phyloP scores from a whole-genome alignment of 1,140 invertebrate genomes.

The Brachionus asplanchnoidis region DNA sequence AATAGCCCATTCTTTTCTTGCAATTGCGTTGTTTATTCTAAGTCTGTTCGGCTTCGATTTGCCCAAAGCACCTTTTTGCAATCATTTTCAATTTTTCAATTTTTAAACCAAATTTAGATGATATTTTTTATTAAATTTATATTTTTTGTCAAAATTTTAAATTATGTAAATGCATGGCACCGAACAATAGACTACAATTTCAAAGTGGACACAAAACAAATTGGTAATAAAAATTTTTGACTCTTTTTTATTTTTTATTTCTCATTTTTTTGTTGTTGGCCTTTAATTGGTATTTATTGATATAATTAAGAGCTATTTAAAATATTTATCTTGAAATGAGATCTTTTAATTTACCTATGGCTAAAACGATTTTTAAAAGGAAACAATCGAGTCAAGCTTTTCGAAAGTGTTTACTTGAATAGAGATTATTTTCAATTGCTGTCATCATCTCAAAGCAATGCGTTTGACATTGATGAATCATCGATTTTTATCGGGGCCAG shows the following conservation, averaged over 20 bases:
- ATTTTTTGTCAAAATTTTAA: conserved; percentile 22
- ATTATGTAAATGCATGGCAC: background rate
- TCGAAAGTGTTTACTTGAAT: conserved; percentile 12
- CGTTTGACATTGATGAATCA: background rate
- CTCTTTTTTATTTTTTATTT: background rate
- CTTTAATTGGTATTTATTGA: background rate
- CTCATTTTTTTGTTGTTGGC: too few species aligned
- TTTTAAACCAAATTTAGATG: background rate
- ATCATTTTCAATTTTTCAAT: background rate
- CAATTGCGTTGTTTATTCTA: background rate
- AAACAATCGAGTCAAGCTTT: background rate
- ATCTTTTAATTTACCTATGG: background rate
- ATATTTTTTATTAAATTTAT: conserved; percentile 21
- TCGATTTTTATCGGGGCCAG: conserved; percentile 20
- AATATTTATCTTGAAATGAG: background rate
- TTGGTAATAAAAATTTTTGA: background rate
- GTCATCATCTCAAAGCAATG: background rate
- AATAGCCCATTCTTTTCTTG: background rate
- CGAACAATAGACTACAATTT: background rate
- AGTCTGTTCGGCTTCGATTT: conserved; percentile 4
- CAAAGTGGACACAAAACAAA: background rate
- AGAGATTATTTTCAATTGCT: conserved; percentile 34
- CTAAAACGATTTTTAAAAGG: background rate
- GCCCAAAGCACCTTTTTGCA: background rate
- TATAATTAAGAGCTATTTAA: background rate